Conservation (phyloP, 2,888 invertebrate genomes). For the Dryobotodes eremita region DNA sequence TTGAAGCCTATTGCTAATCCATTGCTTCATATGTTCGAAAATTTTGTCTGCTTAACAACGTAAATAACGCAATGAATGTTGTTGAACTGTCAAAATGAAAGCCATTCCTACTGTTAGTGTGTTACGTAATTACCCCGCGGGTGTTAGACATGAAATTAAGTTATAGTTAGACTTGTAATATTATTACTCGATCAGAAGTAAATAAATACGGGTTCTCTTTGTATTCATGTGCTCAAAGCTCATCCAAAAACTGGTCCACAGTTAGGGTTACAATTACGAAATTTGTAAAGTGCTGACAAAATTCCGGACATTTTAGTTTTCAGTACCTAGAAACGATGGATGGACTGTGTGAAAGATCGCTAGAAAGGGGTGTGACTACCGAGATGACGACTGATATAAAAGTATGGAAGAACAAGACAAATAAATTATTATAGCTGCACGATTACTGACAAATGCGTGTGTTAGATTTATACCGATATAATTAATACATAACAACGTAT, state of each 20-base stretch:
- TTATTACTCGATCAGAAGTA: neutral
- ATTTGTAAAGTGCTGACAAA: neutral
- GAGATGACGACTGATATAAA: neutral
- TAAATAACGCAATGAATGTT: no score
- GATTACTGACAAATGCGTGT: no score
- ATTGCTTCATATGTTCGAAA: no score
- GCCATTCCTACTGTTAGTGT: no score
- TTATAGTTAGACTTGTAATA: neutral
- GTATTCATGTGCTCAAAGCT: conserved; percentile 10
- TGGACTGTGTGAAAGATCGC: neutral
- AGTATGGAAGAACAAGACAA: neutral
- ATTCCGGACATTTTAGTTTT: neutral
- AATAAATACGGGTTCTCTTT: conserved; percentile 3
- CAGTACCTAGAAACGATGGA: neutral
- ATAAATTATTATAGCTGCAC: no score
- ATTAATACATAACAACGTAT: no score
- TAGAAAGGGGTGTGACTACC: neutral
- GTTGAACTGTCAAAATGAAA: no score
- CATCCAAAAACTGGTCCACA: conserved; percentile 7
- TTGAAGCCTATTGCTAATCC: no score
- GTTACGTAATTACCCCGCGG: no score
- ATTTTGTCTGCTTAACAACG: no score
- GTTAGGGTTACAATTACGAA: neutral
- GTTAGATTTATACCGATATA: no score
- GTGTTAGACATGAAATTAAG: no score